A percentile compares a stretch with the other conserved stretches of the same genome.
Conservation (phyloP, 2,888 invertebrate species). For the Volucella zonaria region DNA sequence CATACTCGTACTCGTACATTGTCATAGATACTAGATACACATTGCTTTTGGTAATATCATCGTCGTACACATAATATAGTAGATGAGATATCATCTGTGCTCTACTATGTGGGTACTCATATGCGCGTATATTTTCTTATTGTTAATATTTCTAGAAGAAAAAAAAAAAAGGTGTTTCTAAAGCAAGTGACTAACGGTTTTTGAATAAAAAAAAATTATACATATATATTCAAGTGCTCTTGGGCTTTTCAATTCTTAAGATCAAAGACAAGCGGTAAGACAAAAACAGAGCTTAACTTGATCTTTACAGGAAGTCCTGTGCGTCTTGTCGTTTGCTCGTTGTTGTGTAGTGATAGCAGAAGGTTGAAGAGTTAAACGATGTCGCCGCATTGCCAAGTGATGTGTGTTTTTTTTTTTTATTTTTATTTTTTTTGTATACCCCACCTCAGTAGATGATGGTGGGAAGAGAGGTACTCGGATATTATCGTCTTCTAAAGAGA, state of each 20-base stretch:
- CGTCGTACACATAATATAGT: too few relatives aligned
- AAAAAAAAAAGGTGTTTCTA: slow-evolving; percentile 39
- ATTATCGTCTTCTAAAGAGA: background rate
- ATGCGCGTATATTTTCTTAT: background rate
- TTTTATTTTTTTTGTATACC: slow-evolving; percentile 5
- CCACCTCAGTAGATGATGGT: background rate
- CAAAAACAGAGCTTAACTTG: slow-evolving; percentile 67
- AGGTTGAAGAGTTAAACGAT: slow-evolving; percentile 46
- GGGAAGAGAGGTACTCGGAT: background rate
- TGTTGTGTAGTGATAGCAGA: slow-evolving; percentile 39
- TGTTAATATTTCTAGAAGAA: background rate
- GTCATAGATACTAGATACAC: slow-evolving; percentile 2
- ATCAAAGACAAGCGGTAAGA: slow-evolving; percentile 63
- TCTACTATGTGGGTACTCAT: background rate
- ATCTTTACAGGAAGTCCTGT: slow-evolving; percentile 60
- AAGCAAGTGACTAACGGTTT: slow-evolving; percentile 58
- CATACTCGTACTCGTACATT: too few relatives aligned
- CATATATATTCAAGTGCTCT: slow-evolving; percentile 45
- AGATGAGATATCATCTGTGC: too few relatives aligned
- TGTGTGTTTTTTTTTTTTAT: slow-evolving; percentile 16
- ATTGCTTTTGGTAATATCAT: background rate
- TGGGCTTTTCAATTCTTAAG: slow-evolving; percentile 35
- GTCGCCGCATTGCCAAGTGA: slow-evolving; percentile 19
- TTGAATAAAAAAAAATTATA: background rate
- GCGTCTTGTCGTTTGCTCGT: background rate